Conservation (phyloP, 2,888 invertebrate species). For the Papilio gigon region DNA sequence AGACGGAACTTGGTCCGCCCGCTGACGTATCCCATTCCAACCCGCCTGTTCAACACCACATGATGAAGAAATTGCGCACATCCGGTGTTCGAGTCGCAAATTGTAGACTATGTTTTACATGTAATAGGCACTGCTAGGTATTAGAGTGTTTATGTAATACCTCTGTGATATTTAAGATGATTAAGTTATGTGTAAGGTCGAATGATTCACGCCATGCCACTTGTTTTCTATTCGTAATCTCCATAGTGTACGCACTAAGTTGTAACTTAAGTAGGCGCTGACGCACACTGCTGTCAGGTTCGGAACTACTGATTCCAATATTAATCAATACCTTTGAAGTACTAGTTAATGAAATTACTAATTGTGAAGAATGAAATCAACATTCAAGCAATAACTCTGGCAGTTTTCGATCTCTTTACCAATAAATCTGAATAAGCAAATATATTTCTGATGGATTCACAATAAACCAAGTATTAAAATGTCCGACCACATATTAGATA, state of each 20-base stretch:
- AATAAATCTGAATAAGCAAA: not conserved
- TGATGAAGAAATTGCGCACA: constrained; percentile 73
- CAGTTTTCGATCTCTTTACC: not conserved
- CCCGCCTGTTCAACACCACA: constrained; percentile 72
- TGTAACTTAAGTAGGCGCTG: constrained; percentile 46
- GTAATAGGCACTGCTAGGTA: constrained; percentile 47
- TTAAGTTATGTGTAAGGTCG: constrained; percentile 58
- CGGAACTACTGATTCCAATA: not conserved
- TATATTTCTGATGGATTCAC: not conserved
- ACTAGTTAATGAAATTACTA: not conserved
- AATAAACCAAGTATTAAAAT: not conserved
- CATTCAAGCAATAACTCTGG: not conserved
- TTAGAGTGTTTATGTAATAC: constrained; percentile 58
- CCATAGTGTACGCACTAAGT: constrained; percentile 49
- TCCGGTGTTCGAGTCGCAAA: constrained; percentile 74
- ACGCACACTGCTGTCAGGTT: constrained; percentile 54
- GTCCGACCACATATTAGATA: not conserved
- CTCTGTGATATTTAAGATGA: constrained; percentile 77
- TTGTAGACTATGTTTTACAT: constrained; percentile 53
- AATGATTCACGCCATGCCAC: constrained; percentile 63
- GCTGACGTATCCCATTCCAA: constrained; percentile 66
- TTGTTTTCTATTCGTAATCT: constrained; percentile 62
- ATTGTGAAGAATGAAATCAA: not conserved
- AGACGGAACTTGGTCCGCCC: constrained; percentile 43
- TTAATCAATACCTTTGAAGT: not conserved